Evolutionary conservation across 2,113 vertebrate genomes (phyloP).

Genomic region (Syngnathus typhle): DNA sequence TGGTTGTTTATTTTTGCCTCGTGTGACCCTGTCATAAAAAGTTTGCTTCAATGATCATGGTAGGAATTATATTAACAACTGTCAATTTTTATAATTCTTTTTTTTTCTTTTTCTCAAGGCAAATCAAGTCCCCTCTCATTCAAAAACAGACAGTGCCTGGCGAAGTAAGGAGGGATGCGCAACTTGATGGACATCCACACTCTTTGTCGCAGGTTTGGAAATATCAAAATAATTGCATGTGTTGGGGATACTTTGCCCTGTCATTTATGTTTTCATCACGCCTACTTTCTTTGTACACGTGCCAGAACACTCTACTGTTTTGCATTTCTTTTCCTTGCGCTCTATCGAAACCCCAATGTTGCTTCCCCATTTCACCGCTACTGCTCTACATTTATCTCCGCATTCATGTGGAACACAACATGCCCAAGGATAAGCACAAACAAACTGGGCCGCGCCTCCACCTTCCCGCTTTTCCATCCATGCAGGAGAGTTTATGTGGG

Average conservation of each 20-base stretch:
- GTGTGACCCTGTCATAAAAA: too few relatives aligned
- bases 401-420: conserved; percentile 58
- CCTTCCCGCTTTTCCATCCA: conserved; percentile 20
- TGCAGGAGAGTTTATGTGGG: conserved; percentile 62
- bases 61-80: not conserved
- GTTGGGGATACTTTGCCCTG: not conserved
- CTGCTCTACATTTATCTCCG: conserved; percentile 32
- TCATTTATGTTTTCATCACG: conserved; percentile 6
- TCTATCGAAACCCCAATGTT: not conserved
- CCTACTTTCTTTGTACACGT: conserved; percentile 7
- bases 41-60: not conserved
- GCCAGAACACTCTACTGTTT: too few relatives aligned
- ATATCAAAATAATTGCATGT: not conserved
- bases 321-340: not conserved
- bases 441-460: conserved; percentile 45
- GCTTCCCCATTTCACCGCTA: not conserved
- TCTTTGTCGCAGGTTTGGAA: conserved; percentile 75
- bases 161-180: conserved; percentile 84
- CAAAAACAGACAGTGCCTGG: conserved; percentile 80
- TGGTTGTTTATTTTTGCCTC: not conserved
- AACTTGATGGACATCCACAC: conserved; percentile 78
- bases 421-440: conserved; percentile 63
- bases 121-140: conserved; percentile 84
- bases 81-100: not conserved
- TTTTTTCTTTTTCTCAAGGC: conserved; percentile 65